Conservation (phyloP, 2,113 vertebrate genomes). For the Tragelaphus buxtoni region DNA sequence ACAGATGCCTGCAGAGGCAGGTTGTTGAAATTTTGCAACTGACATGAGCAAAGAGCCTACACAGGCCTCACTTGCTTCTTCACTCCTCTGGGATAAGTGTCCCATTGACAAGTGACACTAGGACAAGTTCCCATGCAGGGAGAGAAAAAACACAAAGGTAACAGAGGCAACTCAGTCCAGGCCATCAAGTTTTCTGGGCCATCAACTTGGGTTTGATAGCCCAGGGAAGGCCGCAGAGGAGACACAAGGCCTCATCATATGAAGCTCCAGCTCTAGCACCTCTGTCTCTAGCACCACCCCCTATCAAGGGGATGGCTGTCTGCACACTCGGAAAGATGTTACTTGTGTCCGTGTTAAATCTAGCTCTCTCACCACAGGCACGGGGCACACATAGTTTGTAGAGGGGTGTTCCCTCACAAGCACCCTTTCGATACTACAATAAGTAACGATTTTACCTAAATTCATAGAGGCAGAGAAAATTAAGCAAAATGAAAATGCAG, state of each 20-base stretch:
- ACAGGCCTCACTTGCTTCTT: background rate
- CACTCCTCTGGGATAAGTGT: background rate
- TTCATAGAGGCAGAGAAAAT: background rate
- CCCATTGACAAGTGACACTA: background rate
- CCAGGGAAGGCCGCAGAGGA: background rate
- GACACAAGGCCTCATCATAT: background rate
- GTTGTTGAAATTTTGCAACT: background rate
- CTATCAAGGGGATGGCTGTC: background rate
- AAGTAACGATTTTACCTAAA: background rate
- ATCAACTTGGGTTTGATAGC: background rate
- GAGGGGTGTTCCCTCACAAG: background rate
- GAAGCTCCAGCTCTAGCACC: fast-evolving
- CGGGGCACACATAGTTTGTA: fast-evolving
- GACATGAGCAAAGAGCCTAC: background rate
- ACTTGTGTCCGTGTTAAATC: background rate
- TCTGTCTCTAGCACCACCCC: no score
- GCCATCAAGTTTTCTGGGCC: background rate
- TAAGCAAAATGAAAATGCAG: background rate
- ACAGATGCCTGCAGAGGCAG: background rate
- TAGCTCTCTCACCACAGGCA: background rate
- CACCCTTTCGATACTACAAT: background rate
- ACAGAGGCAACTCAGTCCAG: background rate
- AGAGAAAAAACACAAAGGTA: background rate
- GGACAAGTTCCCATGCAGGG: background rate
- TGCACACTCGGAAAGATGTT: background rate